These are phyloP conservation scores for Bettongia penicillata DNA, from an alignment of 2,113 vertebrate species.

Conservation along the genomic window DNA sequence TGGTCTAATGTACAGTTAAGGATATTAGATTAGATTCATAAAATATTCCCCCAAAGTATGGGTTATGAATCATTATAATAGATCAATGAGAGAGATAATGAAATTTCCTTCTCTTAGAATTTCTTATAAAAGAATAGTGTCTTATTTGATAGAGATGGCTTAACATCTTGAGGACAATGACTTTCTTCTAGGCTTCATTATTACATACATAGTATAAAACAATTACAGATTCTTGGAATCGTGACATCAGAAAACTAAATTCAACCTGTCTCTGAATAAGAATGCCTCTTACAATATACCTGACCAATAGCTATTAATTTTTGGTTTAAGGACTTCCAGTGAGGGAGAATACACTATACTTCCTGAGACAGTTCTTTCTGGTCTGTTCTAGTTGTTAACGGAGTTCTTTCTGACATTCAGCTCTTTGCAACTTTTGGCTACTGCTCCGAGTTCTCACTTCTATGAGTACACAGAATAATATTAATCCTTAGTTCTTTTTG, in stretches of 20 bases:
- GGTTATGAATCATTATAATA: neutral
- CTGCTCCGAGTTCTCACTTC: neutral
- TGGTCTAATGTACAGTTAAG: too few species aligned
- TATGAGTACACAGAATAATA: neutral
- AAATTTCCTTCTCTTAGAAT: neutral
- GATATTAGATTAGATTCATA: fast-evolving
- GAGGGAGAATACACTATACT: neutral
- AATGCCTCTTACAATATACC: neutral
- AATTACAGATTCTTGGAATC: neutral
- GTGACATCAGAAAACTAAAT: neutral
- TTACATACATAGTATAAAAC: neutral
- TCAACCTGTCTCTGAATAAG: neutral
- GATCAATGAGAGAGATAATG: neutral
- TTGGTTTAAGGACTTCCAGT: neutral
- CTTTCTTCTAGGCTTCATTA: neutral
- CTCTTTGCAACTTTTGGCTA: neutral
- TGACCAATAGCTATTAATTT: neutral
- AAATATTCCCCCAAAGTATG: neutral
- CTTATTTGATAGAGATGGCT: neutral
- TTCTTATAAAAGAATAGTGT: neutral
- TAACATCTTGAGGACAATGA: neutral
- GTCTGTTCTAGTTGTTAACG: neutral
- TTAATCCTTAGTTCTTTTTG: neutral
- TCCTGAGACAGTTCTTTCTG: neutral
- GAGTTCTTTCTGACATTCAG: neutral